phyloP scores from a whole-genome alignment of 2,797 vertebrate species.

The Rhinichthys osculus region DNA sequence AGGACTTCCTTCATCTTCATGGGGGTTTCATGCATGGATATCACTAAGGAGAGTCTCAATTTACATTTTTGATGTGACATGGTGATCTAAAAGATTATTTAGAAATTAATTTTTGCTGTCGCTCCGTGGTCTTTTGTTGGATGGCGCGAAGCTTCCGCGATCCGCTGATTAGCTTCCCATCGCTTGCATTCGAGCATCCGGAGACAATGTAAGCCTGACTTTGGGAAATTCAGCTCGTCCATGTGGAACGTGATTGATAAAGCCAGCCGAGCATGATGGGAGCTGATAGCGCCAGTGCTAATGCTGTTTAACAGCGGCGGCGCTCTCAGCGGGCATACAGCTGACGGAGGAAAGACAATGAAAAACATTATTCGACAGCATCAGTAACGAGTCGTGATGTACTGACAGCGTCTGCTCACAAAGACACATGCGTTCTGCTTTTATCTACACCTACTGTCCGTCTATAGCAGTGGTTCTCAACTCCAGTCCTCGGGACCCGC shows the following conservation, averaged over 20 bases:
- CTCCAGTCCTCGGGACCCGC: too few relatives aligned
- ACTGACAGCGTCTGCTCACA: neutral
- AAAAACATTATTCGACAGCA: constrained; percentile 32
- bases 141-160: neutral
- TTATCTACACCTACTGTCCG: neutral
- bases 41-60: constrained; percentile 23
- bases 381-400: neutral
- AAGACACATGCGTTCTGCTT: neutral
- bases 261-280: constrained; percentile 21
- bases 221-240: neutral
- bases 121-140: constrained; percentile 16
- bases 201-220: constrained; percentile 16
- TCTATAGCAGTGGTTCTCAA: too few relatives aligned
- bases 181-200: neutral
- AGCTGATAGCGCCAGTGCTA: constrained; percentile 35
- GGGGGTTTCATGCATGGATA: constrained; percentile 11
- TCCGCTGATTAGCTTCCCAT: constrained; percentile 18
- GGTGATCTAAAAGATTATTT: constrained; percentile 41
- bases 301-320: constrained; percentile 24
- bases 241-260: constrained; percentile 35
- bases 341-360: constrained; percentile 15
- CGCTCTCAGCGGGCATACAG: neutral
- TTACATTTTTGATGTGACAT: constrained; percentile 47
- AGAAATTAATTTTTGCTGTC: constrained; percentile 34
- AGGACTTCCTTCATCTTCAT: neutral